Evolutionary conservation across 2,888 invertebrate species (phyloP).

Genomic region (Cerastis leucographa): DNA sequence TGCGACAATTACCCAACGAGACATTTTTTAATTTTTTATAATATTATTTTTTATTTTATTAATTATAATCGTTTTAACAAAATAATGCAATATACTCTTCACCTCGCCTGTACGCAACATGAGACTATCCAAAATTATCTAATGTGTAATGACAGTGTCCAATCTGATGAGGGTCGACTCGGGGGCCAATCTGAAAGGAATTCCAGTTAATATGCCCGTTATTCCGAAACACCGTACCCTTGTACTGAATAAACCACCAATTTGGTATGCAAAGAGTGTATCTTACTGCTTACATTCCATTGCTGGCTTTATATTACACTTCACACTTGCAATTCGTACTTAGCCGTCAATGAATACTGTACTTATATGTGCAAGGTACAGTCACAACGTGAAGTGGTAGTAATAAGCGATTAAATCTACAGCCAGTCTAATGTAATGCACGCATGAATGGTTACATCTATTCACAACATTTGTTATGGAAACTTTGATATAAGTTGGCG

Average conservation of each 20-base stretch:
- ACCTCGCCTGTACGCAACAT: constrained; percentile 71
- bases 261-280: constrained; percentile 40
- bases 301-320: constrained; percentile 34
- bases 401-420: constrained; percentile 72
- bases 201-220: constrained; percentile 84
- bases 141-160: constrained; percentile 86
- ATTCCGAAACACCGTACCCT: constrained; percentile 76
- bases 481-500: constrained; percentile 64
- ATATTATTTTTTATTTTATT: too few species aligned
- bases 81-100: constrained; percentile 50
- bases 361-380: neutral
- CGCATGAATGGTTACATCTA: constrained; percentile 69
- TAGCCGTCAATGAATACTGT: constrained; percentile 56
- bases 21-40: too few species aligned
- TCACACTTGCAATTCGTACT: constrained; percentile 11
- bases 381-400: constrained; percentile 41
- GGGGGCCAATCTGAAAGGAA: constrained; percentile 84
- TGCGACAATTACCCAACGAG: neutral
- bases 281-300: constrained; percentile 51
- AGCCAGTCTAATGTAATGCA: constrained; percentile 67
- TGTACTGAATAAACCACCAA: constrained; percentile 62
- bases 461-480: constrained; percentile 70
- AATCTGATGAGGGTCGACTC: constrained; percentile 84
- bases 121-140: constrained; percentile 81
- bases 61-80: constrained; percentile 12